Base-by-base conservation (phyloP, 2,888 invertebrate genomes). In the Eupithecia pulchellata region DNA sequence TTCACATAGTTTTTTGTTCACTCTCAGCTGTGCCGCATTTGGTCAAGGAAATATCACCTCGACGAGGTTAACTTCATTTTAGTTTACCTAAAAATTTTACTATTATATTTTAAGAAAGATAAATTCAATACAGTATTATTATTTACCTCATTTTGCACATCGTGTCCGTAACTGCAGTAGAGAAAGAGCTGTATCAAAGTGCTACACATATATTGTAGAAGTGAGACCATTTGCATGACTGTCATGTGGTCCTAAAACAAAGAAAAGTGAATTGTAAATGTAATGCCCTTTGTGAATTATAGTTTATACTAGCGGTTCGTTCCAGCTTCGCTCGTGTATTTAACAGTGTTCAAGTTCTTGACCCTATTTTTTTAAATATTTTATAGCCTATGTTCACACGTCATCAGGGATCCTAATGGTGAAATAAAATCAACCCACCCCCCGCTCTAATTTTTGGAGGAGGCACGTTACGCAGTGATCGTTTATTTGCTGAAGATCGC, bases 121-220 rank as follows among this genome's bases (percentile, higher is more conserved):
- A 42, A 1, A 14, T 6, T 27, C 27, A 27, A 9, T 27, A 13
- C 4, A 5, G 14, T 57, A 25, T 52, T 25, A 25, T 52, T n/a
- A 14, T 14, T 65, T 75, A 89, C 92, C 87, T 86, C 83, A 71
- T 87, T 81, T 20, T 81, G 76, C 5, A 92, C 85, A 0, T 83
- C 83, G 70, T 91, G 85, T 57, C 92, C 93, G 55, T 86, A 91
- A 32, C 83, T 79, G 74, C 92, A 92, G 75, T 86, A 91, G 29
- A 92, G 77, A 71, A 87, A 92, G 4, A 93, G 78, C 73, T 93
- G 92, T 8, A 84, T 89, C 0, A 92, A 74, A 17, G 83, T 87
- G 0, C 75, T 91, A 9, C 85, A 80, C 86, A 90, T 86, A 75
- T 91, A 92, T 62, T 91, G 93, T 13, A 88, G 64, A 4, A 91